Evolutionary conservation across 2,797 vertebrate species (phyloP).

Genomic region (Ibycter americanus): DNA sequence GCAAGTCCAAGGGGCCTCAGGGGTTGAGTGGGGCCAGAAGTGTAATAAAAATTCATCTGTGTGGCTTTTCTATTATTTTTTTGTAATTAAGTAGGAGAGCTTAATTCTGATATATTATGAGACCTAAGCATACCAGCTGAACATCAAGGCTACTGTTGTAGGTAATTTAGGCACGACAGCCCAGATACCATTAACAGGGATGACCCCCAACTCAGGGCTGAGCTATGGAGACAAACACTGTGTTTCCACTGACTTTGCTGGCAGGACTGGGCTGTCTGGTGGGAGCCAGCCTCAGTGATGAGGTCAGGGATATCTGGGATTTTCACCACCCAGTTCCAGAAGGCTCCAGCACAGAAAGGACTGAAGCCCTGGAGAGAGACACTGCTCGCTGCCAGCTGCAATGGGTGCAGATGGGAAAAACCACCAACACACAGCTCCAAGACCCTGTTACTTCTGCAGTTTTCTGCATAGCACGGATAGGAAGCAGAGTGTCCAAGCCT

Average conservation of each 20-base stretch:
- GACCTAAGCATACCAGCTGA: background rate
- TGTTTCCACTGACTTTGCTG: background rate
- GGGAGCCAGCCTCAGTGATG: background rate
- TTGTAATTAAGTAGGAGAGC: background rate
- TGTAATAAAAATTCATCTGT: background rate
- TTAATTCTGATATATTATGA: background rate
- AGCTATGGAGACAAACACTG: background rate
- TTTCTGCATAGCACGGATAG: background rate
- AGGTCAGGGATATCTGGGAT: accelerated
- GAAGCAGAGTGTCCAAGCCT: background rate
- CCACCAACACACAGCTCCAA: background rate
- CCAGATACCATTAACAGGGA: background rate
- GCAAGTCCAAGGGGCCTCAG: background rate
- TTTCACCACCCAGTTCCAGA: background rate
- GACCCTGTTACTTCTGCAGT: background rate
- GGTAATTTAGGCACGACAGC: background rate
- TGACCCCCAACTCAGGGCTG: background rate
- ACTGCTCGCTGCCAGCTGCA: background rate
- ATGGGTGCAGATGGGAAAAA: background rate
- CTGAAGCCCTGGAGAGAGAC: accelerated
- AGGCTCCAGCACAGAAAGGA: background rate
- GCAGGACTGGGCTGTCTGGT: background rate
- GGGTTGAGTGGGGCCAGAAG: background rate
- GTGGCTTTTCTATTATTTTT: background rate
- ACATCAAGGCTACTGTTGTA: background rate